Conservation (phyloP, 2,797 vertebrate genomes). For the Hippocampus kuda region DNA sequence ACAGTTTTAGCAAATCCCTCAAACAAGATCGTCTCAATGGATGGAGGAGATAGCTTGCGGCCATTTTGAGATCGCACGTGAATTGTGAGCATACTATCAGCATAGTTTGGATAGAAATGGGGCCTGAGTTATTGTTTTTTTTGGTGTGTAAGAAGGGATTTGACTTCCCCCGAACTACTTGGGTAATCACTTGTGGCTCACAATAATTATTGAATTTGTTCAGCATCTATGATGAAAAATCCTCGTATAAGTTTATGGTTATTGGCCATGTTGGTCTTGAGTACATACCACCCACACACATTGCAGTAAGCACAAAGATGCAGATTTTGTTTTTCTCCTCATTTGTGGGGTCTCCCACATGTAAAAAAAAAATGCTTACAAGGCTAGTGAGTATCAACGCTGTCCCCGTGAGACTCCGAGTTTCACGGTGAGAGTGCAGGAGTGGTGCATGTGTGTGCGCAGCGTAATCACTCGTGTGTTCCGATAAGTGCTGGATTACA, state of each 20-base stretch:
- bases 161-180: too few relatives aligned
- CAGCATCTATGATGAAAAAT: not conserved
- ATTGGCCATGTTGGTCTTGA: too few relatives aligned
- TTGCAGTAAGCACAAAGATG: not conserved
- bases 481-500: conserved; percentile 56
- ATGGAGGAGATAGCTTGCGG: not conserved
- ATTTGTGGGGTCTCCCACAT: not conserved
- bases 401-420: not conserved
- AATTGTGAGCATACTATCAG: not conserved
- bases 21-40: not conserved
- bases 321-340: not conserved
- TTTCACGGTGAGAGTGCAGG: not conserved
- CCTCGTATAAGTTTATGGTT: not conserved
- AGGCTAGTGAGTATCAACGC: too few relatives aligned
- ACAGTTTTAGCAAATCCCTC: not conserved
- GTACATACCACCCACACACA: not conserved
- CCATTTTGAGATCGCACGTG: not conserved
- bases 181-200: not conserved
- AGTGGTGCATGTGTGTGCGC: conserved; percentile 26
- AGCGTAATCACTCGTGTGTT: conserved; percentile 55
- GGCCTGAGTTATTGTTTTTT: too few relatives aligned
- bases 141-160: too few relatives aligned
- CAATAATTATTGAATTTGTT: not conserved
- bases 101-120: too few relatives aligned
- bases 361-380: not conserved